These are phyloP conservation scores for Automeris io DNA, from an alignment of 2,888 invertebrate species.

Conservation along the genomic window DNA sequence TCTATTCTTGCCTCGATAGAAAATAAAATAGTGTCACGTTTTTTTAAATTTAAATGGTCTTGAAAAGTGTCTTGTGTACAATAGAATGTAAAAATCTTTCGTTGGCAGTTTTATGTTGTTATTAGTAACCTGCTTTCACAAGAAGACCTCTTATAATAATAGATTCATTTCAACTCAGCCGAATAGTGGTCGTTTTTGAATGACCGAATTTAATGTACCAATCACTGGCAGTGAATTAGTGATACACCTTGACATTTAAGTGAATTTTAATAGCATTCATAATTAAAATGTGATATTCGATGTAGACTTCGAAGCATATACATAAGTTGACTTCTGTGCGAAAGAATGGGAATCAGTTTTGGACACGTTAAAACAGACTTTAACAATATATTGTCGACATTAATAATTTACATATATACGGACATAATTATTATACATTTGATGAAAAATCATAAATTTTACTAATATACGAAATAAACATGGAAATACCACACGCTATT, in stretches of 20 bases:
- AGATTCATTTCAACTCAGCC: background rate
- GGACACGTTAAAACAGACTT: too few relatives aligned
- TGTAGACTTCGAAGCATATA: too few relatives aligned
- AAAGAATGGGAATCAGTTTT: too few relatives aligned
- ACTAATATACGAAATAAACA: too few relatives aligned
- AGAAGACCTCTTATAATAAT: background rate
- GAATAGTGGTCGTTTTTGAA: constrained; percentile 1
- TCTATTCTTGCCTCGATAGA: too few relatives aligned
- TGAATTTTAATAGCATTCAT: constrained; percentile 1
- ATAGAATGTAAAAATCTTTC: constrained; percentile 12
- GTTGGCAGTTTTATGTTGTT: background rate
- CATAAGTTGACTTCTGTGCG: too few relatives aligned
- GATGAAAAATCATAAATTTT: too few relatives aligned
- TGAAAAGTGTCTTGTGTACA: constrained; percentile 18
- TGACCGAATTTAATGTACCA: background rate
- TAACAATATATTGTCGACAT: too few relatives aligned
- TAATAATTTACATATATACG: too few relatives aligned
- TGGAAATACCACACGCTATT: too few relatives aligned
- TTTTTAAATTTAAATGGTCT: constrained; percentile 26
- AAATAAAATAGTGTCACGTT: constrained; percentile 32
- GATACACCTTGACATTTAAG: constrained; percentile 3
- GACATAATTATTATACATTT: too few relatives aligned
- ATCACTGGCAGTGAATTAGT: constrained; percentile 1
- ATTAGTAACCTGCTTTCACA: constrained; percentile 2
- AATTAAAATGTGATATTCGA: background rate